Evolutionary conservation across 2,888 invertebrate genomes (phyloP).

Genomic region (Tuta absoluta): DNA sequence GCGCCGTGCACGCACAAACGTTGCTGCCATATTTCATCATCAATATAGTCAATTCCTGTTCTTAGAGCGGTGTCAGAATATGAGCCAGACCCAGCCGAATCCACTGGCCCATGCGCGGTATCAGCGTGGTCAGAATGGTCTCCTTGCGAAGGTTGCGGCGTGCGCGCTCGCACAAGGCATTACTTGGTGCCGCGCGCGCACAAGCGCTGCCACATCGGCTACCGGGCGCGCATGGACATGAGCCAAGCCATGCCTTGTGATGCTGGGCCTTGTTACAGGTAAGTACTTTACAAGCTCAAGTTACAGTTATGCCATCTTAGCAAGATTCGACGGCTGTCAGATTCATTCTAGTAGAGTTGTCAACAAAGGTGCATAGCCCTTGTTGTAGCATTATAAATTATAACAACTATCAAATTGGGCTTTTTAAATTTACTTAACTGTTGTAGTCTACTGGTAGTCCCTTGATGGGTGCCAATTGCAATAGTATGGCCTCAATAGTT

Average conservation of each 20-base stretch:
- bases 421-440: too few species aligned
- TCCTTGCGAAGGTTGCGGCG: slow-evolving; percentile 85
- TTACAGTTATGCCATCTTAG: too few species aligned
- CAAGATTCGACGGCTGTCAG: too few species aligned
- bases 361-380: too few species aligned
- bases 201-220: slow-evolving; percentile 82
- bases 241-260: slow-evolving; percentile 75
- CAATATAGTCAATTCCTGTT: not conserved
- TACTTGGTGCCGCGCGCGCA: slow-evolving; percentile 83
- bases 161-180: slow-evolving; percentile 85
- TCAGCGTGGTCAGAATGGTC: slow-evolving; percentile 90
- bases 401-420: not conserved
- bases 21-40: too few species aligned
- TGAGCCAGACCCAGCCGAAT: slow-evolving; percentile 71
- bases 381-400: not conserved
- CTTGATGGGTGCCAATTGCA: not conserved
- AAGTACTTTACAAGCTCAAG: too few species aligned
- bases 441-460: not conserved
- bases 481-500: not conserved
- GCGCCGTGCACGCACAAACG: too few species aligned
- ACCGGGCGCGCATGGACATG: slow-evolving; percentile 60
- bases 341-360: too few species aligned
- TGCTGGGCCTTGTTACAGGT: slow-evolving; percentile 68
- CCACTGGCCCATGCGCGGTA: slow-evolving; percentile 82
- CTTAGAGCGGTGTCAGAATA: slow-evolving; percentile 67